Evolutionary conservation across 37 sponge, comb jelly and placozoan species (phyloP), one percentile per base, ranked within the genome.

Genomic region (Chondrosia reniformis): DNA sequence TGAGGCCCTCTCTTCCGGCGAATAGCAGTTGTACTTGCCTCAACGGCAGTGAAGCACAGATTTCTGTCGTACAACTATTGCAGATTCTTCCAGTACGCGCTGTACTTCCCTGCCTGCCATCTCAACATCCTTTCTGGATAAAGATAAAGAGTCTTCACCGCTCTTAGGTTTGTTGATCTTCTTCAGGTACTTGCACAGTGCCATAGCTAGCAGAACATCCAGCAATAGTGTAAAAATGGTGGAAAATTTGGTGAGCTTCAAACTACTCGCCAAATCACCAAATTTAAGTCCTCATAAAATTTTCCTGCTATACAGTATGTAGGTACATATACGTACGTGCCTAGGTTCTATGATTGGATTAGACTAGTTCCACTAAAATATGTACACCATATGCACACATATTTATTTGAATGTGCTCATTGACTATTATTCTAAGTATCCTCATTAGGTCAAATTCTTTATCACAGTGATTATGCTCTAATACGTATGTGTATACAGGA

Each of bases 401-500:
- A n/a, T n/a, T n/a, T n/a, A n/a, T n/a, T n/a, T n/a, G n/a, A n/a
- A n/a, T n/a, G n/a, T n/a, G n/a, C n/a, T n/a, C n/a, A n/a, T n/a
- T n/a, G n/a, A n/a, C n/a, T n/a, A n/a, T n/a, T n/a, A n/a, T n/a
- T n/a, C n/a, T n/a, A n/a, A n/a, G n/a, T n/a, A n/a, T n/a, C n/a
- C n/a, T n/a, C n/a, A n/a, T n/a, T n/a, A n/a, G n/a, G n/a, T n/a
- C n/a, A 49, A 10, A 49, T 15, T 49, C 15, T 15, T 49, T 15
- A 49, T 49, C 52, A n/a, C n/a, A 10, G 52, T 15, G 52, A 49
- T 49, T 49, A 15, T 22, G 8, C n/a, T 28, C 27, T 62, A 8
- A 25, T 28, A 62, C 27, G 63, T n/a, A 8, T 28, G 9, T 12
- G 24, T 37, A 10, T 78, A 28, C 40, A 89, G 86, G 94, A 97